Evolutionary conservation across 2,797 vertebrate species (phyloP), one percentile per base, ranked within the genome.

Genomic region (Pyrocephalus nanus): DNA sequence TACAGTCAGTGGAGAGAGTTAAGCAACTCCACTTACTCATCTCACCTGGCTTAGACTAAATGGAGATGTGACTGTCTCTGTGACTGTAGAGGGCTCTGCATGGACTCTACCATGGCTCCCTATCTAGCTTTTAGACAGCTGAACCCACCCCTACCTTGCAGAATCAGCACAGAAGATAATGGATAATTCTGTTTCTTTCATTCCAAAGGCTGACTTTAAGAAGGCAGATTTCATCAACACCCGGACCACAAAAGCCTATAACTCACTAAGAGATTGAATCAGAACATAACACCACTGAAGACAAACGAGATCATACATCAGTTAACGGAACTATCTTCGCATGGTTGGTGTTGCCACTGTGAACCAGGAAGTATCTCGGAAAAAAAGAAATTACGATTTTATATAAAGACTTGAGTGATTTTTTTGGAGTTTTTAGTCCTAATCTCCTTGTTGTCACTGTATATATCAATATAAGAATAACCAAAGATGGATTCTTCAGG

Each of bases 201-300:
- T 95, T 84, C 93, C 92, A 29, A 96, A 99, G 99, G 96, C 97
- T 80, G 98, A 98, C 38, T 99, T 98, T 84, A 99, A 97, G 97
- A 99, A 99, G 97, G 51, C 95, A 0, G 98, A 99, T 97, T 99
- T 99, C 80, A 90, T 99, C 97, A 99, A 99, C 80, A 96, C 78
- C 55, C 97, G 97, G 78, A 99, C 98, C 40, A 97, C 97, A 32
- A 99, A 98, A 97, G 98, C 98, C 65, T 98, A 98, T 69, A 97
- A 98, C 90, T 98, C 98, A 25, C 94, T 98, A 8, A 98, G 92
- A 96, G 98, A 98, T 74, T 97, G 93, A 98, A 48, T 66, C 54
- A 21, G 45, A 85, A 48, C n/a, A 4, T 9, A 32, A 5, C 22
- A 27, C 34, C 50, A 42, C 18, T 20, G 72, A 69, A 93, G 71